These are phyloP conservation scores for Synergus itoensis DNA, from an alignment of 2,888 invertebrate species.

Conservation along the genomic window DNA sequence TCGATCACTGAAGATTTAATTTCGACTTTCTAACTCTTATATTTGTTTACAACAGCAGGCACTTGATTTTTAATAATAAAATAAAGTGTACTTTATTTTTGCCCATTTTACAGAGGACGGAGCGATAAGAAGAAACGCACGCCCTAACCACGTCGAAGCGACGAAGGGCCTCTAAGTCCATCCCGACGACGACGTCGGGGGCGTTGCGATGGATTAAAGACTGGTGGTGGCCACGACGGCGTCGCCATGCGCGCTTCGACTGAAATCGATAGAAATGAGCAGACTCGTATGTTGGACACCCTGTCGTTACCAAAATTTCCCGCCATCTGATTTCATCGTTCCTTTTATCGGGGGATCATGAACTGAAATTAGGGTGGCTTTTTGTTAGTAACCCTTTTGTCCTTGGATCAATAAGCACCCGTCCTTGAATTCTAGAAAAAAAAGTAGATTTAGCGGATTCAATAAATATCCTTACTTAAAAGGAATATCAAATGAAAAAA, in stretches of 20 bases:
- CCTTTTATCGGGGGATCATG: neutral
- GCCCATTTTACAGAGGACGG: neutral
- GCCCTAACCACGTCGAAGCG: constrained; percentile 7
- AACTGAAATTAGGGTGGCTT: neutral
- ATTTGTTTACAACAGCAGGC: neutral
- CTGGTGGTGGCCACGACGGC: constrained; percentile 55
- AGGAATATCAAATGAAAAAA: neutral
- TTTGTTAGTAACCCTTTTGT: neutral
- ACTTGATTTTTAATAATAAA: neutral
- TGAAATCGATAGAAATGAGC: constrained; percentile 59
- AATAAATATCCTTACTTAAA: neutral
- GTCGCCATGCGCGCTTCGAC: constrained; percentile 61
- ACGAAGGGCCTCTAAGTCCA: constrained; percentile 12
- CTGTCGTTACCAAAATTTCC: constrained; percentile 53
- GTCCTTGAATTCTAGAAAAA: neutral
- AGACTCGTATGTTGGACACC: constrained; percentile 55
- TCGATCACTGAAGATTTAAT: neutral
- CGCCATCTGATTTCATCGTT: constrained; percentile 10
- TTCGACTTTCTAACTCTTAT: neutral
- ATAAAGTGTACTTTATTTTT: neutral
- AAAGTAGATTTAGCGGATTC: neutral
- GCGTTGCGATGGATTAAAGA: constrained; percentile 62
- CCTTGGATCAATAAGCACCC: neutral
- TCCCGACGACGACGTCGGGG: constrained; percentile 48
- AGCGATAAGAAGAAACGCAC: neutral